Evolutionary conservation across 2,113 vertebrate genomes (phyloP).

Genomic region (Eclectus roratus): DNA sequence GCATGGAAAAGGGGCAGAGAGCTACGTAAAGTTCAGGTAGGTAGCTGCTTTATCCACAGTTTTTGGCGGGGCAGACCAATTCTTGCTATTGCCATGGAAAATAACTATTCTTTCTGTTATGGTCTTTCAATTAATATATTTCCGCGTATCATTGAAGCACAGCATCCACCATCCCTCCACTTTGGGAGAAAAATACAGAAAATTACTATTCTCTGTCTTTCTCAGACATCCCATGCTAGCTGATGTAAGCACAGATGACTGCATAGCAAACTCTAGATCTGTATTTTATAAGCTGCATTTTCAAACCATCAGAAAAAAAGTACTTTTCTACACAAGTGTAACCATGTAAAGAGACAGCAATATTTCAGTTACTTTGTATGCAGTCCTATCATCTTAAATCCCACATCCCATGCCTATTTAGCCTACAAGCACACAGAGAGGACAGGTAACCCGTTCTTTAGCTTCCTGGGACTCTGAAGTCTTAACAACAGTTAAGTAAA

Average conservation of each 20-base stretch:
- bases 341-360: not conserved
- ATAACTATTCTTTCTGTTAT: not conserved
- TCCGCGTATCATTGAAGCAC: not conserved
- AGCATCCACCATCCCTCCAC: not conserved
- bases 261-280: not conserved
- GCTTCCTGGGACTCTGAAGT: not conserved
- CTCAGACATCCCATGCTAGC: not conserved
- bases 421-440: not conserved
- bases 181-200: not conserved
- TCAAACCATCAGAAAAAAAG: not conserved
- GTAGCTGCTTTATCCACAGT: not conserved
- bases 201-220: not conserved
- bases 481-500: not conserved
- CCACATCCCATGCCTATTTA: rapidly evolving
- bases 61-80: not conserved
- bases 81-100: not conserved
- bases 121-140: not conserved
- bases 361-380: not conserved
- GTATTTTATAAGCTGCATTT: not conserved
- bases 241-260: not conserved
- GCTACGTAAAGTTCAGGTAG: not conserved
- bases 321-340: not conserved
- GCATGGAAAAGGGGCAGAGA: not conserved
- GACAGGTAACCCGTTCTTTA: not conserved
- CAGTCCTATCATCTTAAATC: not conserved